Evolutionary conservation across 2,797 vertebrate genomes (phyloP).

Genomic region (Manis crassicaudata): DNA sequence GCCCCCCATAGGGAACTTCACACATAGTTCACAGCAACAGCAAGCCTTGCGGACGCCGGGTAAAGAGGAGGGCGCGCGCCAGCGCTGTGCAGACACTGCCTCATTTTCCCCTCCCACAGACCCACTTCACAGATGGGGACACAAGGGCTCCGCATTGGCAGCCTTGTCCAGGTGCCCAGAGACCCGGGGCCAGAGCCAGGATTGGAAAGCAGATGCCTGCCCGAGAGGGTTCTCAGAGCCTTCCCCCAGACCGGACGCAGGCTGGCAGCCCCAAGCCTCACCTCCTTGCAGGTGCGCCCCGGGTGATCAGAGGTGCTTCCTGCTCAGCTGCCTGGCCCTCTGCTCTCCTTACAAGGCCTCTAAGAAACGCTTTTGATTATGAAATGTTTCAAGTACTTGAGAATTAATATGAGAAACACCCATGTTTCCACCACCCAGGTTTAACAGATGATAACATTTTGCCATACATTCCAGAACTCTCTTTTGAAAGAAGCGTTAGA

Average conservation of each 20-base stretch:
- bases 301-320: rapidly evolving
- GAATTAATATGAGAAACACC: background rate
- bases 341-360: background rate
- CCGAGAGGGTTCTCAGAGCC: background rate
- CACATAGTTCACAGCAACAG: too few species aligned
- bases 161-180: background rate
- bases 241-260: too few species aligned
- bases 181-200: too few species aligned
- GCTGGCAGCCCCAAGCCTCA: too few species aligned
- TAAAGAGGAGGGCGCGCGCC: too few species aligned
- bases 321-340: rapidly evolving
- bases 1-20: too few species aligned
- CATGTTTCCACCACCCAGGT: background rate
- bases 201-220: too few species aligned
- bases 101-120: too few species aligned
- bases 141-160: background rate
- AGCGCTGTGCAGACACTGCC: rapidly evolving
- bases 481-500: background rate
- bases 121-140: background rate
- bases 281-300: too few species aligned
- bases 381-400: background rate
- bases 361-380: too few species aligned
- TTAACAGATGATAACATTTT: background rate
- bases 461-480: background rate
- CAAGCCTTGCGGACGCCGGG: too few species aligned